Conservation (phyloP, 2,113 vertebrate genomes). For the Oryzias melastigma region DNA sequence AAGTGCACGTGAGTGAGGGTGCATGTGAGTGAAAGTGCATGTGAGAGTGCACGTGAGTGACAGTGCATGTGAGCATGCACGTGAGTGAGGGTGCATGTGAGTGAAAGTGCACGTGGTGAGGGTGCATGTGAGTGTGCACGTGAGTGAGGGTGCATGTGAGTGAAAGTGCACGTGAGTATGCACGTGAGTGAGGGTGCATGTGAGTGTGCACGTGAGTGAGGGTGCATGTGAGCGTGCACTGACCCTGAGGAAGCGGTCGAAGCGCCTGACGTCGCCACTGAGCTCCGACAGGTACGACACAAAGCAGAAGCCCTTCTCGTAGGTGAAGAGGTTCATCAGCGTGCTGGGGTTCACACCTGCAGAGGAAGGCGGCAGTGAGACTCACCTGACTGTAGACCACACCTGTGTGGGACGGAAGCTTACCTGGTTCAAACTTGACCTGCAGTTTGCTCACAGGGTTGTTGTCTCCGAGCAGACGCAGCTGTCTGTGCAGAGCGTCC, state of each 20-base stretch:
- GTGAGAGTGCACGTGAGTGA: too few relatives aligned
- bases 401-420: not conserved
- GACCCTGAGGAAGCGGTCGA: slow-evolving; percentile 91
- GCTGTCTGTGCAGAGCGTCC: slow-evolving; percentile 93
- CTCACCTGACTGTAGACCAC: not conserved
- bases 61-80: too few relatives aligned
- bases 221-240: slow-evolving; percentile 36
- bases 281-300: slow-evolving; percentile 93
- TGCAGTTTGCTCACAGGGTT: slow-evolving; percentile 93
- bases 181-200: too few relatives aligned
- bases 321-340: slow-evolving; percentile 97
- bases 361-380: not conserved
- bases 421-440: slow-evolving; percentile 95
- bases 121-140: too few relatives aligned
- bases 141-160: too few relatives aligned
- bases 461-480: slow-evolving; percentile 93
- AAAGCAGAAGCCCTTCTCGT: slow-evolving; percentile 98
- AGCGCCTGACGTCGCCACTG: slow-evolving; percentile 85
- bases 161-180: too few relatives aligned
- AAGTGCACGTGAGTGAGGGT: too few relatives aligned
- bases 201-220: not conserved
- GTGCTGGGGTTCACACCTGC: slow-evolving; percentile 95
- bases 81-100: too few relatives aligned
- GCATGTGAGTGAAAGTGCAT: too few relatives aligned
- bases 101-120: too few relatives aligned